These are phyloP conservation scores for Sthenelais limicola DNA, from an alignment of 2,888 invertebrate species.

Conservation along the genomic window DNA sequence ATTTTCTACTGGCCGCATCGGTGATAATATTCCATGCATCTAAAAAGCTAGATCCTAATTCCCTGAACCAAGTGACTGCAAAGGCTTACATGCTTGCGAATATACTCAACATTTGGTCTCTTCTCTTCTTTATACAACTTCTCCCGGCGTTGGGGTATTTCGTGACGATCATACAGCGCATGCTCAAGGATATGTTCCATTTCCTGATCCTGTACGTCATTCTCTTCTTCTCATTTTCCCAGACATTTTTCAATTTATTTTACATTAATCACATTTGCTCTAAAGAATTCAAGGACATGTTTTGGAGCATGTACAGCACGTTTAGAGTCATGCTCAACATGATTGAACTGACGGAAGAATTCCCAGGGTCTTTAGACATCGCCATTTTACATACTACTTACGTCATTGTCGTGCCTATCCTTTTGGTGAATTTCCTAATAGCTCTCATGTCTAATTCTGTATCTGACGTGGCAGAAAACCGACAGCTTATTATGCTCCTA, in stretches of 20 bases:
- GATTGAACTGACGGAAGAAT: constrained; percentile 40
- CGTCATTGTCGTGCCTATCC: constrained; percentile 43
- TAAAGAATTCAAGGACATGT: constrained; percentile 6
- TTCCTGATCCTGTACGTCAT: constrained; percentile 42
- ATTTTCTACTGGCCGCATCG: constrained; percentile 36
- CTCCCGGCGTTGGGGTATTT: constrained; percentile 43
- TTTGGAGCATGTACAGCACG: constrained; percentile 42
- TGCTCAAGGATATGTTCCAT: constrained; percentile 46
- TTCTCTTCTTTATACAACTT: constrained; percentile 44
- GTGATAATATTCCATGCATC: constrained; percentile 32
- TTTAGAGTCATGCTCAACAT: constrained; percentile 45
- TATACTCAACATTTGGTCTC: constrained; percentile 42
- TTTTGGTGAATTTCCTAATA: constrained; percentile 47
- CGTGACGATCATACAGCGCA: constrained; percentile 43
- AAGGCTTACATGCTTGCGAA: constrained; percentile 44
- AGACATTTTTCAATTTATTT: constrained; percentile 42
- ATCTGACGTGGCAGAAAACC: constrained; percentile 39
- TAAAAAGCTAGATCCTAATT: neutral
- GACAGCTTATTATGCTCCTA: constrained; percentile 41
- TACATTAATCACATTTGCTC: constrained; percentile 35
- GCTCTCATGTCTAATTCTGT: constrained; percentile 46
- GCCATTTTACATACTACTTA: constrained; percentile 44
- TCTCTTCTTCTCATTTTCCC: constrained; percentile 42
- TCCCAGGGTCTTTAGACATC: constrained; percentile 16
- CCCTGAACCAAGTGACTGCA: neutral